Evolutionary conservation across 2,113 vertebrate species (phyloP).

Genomic region (Heterochromis multidens): DNA sequence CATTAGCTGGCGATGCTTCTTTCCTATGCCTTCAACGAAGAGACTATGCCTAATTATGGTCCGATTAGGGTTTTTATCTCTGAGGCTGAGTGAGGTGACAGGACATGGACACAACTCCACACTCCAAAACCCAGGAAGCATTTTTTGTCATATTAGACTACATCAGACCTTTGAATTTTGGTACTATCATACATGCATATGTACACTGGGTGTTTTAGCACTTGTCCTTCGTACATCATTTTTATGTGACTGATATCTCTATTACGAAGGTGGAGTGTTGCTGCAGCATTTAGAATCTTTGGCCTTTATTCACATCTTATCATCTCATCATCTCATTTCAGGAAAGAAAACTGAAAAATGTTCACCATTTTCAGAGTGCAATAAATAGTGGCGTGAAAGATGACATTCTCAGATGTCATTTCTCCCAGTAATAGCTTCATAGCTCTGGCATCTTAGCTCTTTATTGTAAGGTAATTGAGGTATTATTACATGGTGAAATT

Average conservation of each 20-base stretch:
- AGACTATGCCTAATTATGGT: conserved; percentile 65
- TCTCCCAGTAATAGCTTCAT: conserved; percentile 43
- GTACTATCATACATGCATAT: neutral
- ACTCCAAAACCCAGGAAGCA: neutral
- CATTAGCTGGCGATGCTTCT: conserved; percentile 52
- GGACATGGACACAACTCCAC: neutral
- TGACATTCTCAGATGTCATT: conserved; percentile 51
- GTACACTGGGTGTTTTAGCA: neutral
- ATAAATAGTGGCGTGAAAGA: conserved; percentile 39
- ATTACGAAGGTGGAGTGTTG: neutral
- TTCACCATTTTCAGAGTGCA: conserved; percentile 16
- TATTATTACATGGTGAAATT: conserved; percentile 63
- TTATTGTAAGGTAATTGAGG: conserved; percentile 62
- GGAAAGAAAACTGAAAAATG: conserved; percentile 8
- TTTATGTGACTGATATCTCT: neutral
- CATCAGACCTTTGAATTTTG: neutral
- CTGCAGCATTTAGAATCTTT: neutral
- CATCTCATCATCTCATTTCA: neutral
- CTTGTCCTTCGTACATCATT: rapidly evolving
- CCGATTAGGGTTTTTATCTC: conserved; percentile 64
- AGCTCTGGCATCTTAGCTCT: conserved; percentile 21
- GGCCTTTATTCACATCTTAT: neutral
- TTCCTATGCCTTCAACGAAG: conserved; percentile 64
- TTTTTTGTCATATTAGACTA: neutral
- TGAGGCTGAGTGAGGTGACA: conserved; percentile 24